phyloP scores from a whole-genome alignment of 1,140 invertebrate species.

The Maniola jurtina region DNA sequence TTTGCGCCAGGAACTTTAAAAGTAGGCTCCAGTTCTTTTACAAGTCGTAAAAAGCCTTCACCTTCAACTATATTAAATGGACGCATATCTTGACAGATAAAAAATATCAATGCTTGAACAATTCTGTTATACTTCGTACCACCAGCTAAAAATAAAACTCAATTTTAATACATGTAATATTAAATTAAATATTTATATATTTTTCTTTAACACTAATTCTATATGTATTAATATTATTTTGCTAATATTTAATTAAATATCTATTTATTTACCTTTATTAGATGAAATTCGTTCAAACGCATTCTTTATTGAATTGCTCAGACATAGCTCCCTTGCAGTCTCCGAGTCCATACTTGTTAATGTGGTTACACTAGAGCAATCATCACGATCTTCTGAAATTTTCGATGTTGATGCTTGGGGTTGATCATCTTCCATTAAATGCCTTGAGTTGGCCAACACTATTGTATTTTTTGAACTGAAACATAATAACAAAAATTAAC shows the following conservation, averaged over 20 bases:
- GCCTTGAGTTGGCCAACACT: constrained; percentile 1
- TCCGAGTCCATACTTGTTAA: constrained; percentile 16
- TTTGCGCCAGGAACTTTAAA: constrained; percentile 20
- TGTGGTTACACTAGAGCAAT: constrained; percentile 6
- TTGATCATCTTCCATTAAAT: constrained; percentile 21
- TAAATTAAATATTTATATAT: constrained; percentile 17
- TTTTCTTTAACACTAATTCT: constrained; percentile 13
- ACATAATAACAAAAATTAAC: constrained; percentile 19
- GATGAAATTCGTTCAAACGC: constrained; percentile 28
- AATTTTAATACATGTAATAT: background rate
- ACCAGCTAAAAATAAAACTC: background rate
- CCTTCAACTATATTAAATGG: constrained; percentile 7
- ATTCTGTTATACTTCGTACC: constrained; percentile 8
- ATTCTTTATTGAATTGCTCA: constrained; percentile 13
- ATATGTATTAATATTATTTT: constrained; percentile 11
- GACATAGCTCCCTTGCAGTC: constrained; percentile 14
- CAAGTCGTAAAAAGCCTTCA: constrained; percentile 17
- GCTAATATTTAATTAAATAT: constrained; percentile 17
- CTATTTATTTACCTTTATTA: constrained; percentile 25
- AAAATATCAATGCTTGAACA: background rate
- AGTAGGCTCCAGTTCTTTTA: constrained; percentile 29
- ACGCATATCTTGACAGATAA: constrained; percentile 16
- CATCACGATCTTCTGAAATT: constrained; percentile 17
- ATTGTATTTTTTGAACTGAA: constrained; percentile 17
- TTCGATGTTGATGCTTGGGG: constrained; percentile 21